Base-by-base conservation (phyloP, 2,113 vertebrate genomes). In the Pao palembangensis region DNA sequence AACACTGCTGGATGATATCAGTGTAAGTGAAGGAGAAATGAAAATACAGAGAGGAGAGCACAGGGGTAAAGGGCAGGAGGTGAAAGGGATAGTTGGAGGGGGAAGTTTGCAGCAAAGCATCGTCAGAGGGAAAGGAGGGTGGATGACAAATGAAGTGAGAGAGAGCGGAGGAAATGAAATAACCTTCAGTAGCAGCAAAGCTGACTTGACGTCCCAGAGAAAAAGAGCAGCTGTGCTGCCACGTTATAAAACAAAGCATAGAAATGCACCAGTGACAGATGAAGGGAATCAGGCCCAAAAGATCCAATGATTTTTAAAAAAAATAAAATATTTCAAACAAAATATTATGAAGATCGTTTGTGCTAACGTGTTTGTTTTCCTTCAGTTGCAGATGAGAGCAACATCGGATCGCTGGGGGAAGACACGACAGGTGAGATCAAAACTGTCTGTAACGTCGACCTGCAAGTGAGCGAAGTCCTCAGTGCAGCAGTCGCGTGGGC, bases 331-430 rank as follows among this genome's bases (percentile, higher is more conserved):
- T 43, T 43, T 43, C 14, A 43, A 43, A 8, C 10, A 43, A 43
- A 0, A 43, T 6, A 15, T 43, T 10, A 43, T 43, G 10, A 15
- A 44, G 16, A 7, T 14, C 12, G 13, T 47, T 16, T 20, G 11
- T 48, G 17, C 51, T 68, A 50, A 78, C 44, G 8, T 43, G 1
- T 64, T 55, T 69, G 13, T 84, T 68, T 48, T 64, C 41, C 81
- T 86, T 67, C 73, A 86, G 85, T 87, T 55, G 81, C 78, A 18
- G 85, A 89, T 44, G 85, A 86, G 73, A 82, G 80, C 81, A 84
- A 80, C 48, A 57, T 79, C 0, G 78, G 72, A 64, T 72, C 79
- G 0, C 31, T 71, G 52, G 62, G 13, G 1, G 56, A 51, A 62
- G 63, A 46, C 70, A 20, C 55, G 15, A 42, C 78, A 73, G 85